These are phyloP conservation scores for Philonicus albiceps DNA, from an alignment of 2,888 invertebrate species.

Conservation along the genomic window DNA sequence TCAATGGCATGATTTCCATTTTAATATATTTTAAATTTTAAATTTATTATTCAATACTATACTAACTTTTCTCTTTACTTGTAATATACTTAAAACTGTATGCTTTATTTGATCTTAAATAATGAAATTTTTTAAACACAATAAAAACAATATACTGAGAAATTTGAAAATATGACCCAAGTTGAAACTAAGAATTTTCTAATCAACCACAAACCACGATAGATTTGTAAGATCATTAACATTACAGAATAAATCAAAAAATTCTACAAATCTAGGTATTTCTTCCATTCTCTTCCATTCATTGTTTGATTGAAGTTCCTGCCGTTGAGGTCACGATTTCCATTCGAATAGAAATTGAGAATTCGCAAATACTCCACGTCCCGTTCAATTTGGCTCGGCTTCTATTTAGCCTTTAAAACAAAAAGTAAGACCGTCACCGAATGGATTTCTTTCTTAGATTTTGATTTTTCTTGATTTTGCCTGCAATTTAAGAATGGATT, in stretches of 20 bases:
- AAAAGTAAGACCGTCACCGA: not conserved
- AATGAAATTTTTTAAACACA: not conserved
- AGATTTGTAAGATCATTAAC: not conserved
- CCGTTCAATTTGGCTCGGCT: conserved; percentile 33
- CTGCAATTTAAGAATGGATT: conserved; percentile 29
- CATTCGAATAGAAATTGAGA: conserved; percentile 29
- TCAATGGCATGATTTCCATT: not conserved
- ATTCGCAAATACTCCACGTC: conserved; percentile 37
- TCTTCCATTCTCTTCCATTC: not conserved
- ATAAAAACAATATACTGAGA: not conserved
- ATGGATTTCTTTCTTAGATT: not conserved
- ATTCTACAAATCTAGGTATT: conserved; percentile 16
- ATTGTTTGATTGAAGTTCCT: conserved; percentile 15
- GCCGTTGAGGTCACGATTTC: conserved; percentile 27
- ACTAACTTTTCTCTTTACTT: too few relatives aligned
- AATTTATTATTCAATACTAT: too few relatives aligned
- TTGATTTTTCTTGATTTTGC: conserved; percentile 25
- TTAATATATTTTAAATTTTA: too few relatives aligned
- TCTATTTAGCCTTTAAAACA: conserved; percentile 15
- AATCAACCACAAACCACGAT: not conserved
- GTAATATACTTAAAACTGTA: too few relatives aligned
- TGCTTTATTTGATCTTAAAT: too few relatives aligned
- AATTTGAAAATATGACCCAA: not conserved
- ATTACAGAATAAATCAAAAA: conserved; percentile 32
- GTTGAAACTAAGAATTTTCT: not conserved